Base-by-base conservation (phyloP, 2,888 invertebrate genomes). In the Achlya flavicornis region DNA sequence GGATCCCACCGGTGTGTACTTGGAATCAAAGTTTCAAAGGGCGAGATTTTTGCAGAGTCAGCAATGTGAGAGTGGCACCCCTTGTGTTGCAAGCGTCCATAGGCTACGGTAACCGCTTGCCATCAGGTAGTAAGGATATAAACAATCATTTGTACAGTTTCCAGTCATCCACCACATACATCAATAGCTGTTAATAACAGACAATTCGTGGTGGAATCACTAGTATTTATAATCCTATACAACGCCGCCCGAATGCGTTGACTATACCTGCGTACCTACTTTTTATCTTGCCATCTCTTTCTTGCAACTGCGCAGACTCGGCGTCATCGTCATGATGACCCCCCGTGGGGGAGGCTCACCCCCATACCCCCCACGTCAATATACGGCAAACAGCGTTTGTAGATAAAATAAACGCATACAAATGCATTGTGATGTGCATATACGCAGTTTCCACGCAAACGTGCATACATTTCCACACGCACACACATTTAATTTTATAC, bases 341-440 rank as follows among this genome's bases (percentile, higher is more conserved):
- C 84, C 78, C 69, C 73, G 77, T 73, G 62, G 60, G 59, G 43
- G 43, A 14, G 43, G 43, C 14, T 43, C 65, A 67, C 67, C 63
- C 62, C 66, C 76, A n/a, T n/a, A 16, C 74, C 75, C 85, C 84
- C 86, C 75, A 74, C 88, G 76, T 90, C 90, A 89, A 88, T 92
- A 90, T 87, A 91, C 86, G 77, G 77, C 88, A 87, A 89, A 88
- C 88, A 83, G 69, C 76, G 85, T 76, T 78, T 69, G 66, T 79
- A 83, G 87, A 88, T 90, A 92, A 91, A 92, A 92, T 88, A 88
- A 86, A 88, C 88, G 48, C 87, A 84, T 77, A 79, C 72, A 59
- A 53, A 53, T 58, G 62, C 64, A 72, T 35, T 64, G 61, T 65
- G 63, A 69, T 68, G 68, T 69, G 64, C 71, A 67, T 61, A 57